A percentile compares a stretch with the other conserved stretches of the same genome.
Evolutionary conservation across 2,797 vertebrate genomes (phyloP).

Genomic region (Taeniopygia guttata): DNA sequence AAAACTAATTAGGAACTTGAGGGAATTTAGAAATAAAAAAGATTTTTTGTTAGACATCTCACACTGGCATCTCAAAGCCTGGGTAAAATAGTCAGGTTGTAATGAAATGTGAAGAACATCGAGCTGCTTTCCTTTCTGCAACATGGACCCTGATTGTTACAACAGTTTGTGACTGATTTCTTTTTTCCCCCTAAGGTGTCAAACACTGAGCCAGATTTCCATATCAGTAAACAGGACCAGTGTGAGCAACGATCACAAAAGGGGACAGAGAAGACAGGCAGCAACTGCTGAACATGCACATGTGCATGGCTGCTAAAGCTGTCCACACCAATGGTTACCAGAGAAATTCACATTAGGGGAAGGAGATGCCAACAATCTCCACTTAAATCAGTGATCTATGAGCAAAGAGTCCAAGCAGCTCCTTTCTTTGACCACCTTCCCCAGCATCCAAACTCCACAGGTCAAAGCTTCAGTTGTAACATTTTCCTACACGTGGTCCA

Average conservation of each 20-base stretch:
- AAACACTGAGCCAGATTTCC: not conserved
- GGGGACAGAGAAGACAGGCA: not conserved
- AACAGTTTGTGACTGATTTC: not conserved
- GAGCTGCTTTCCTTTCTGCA: not conserved
- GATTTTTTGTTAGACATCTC: not conserved
- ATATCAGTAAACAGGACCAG: not conserved
- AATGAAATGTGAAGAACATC: rapidly evolving
- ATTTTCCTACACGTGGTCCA: not conserved
- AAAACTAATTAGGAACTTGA: conserved; percentile 39
- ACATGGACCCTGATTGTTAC: not conserved
- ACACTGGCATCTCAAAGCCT: not conserved
- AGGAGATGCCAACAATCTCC: not conserved
- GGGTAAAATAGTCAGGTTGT: not conserved
- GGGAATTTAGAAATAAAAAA: not conserved
- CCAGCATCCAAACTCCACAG: not conserved
- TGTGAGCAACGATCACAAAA: not conserved
- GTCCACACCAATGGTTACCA: not conserved
- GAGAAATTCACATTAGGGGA: not conserved
- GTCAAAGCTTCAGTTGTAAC: not conserved
- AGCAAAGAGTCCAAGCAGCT: not conserved
- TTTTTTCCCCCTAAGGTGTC: not conserved
- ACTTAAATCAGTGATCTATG: not conserved
- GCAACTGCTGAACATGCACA: not conserved
- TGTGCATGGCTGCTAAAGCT: not conserved
- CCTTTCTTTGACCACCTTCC: not conserved